Evolutionary conservation across 1,140 invertebrate genomes (phyloP).

Genomic region (Heliconius hermathena): DNA sequence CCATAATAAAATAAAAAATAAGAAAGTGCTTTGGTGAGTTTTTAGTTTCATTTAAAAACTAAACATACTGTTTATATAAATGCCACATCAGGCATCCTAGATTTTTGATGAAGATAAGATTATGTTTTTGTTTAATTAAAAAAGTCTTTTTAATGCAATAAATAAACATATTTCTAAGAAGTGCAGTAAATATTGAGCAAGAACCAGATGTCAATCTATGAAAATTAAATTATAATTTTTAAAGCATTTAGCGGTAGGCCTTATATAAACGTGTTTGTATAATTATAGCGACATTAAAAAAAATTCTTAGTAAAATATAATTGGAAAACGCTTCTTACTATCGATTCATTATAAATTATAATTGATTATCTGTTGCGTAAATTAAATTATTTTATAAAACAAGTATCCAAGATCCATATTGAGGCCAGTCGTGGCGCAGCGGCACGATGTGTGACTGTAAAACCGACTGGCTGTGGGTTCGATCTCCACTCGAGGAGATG

Average conservation of each 20-base stretch:
- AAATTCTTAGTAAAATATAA: background rate
- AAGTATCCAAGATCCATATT: too few species aligned
- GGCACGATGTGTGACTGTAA: too few species aligned
- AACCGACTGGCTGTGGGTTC: too few species aligned
- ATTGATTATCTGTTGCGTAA: background rate
- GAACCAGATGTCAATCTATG: slow-evolving; percentile 28
- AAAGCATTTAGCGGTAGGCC: background rate
- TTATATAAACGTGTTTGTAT: background rate
- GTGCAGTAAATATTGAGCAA: slow-evolving; percentile 4
- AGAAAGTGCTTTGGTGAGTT: slow-evolving; percentile 1
- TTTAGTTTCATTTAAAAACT: background rate
- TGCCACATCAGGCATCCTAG: background rate
- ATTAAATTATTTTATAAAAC: background rate
- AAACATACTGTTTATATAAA: background rate
- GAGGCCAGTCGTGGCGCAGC: too few species aligned
- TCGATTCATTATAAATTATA: background rate
- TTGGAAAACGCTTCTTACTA: background rate
- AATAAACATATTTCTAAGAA: slow-evolving; percentile 21
- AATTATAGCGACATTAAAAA: background rate
- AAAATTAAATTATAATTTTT: slow-evolving; percentile 22
- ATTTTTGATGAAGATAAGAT: slow-evolving; percentile 16
- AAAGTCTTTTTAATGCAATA: slow-evolving; percentile 14
- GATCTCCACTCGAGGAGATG: too few species aligned
- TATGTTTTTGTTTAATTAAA: slow-evolving; percentile 20
- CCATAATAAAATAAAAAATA: background rate